Evolutionary conservation across 2,888 invertebrate species (phyloP), one percentile per base, ranked within the genome.

Genomic region (Hypsopygia costalis): DNA sequence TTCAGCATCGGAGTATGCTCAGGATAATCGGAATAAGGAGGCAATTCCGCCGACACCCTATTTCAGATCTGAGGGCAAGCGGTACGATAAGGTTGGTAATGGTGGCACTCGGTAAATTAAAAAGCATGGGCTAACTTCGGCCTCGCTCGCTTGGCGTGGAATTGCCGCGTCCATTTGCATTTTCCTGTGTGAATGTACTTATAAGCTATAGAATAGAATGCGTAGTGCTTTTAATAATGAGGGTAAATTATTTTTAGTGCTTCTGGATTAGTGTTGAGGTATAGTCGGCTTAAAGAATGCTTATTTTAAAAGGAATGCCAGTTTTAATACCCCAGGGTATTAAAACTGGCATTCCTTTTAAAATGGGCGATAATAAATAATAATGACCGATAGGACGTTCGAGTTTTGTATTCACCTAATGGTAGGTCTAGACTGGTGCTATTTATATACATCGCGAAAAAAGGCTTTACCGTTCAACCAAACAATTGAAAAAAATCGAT

Each of bases 31-130:
- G 64, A 73, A 70, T 73, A 73, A 71, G 71, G 58, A 69, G 63
- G 68, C 65, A 69, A 70, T 77, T 73, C 69, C 58, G 16, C 62
- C 57, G 71, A 61, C 54, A 62, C 65, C 72, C 70, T 68, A 70
- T 70, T 75, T 70, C 53, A 69, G 77, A 76, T 75, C 67, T 69
- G 62, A 58, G 64, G 63, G 64, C 68, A 59, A 62, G 62, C 60
- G 68, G 60, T 49, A 52, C 69, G 78, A 79, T 78, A 78, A 73
- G 62, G 69, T 55, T 52, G 55, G 67, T 71, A 78, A 77, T 74
- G 66, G 69, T 62, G 63, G 65, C 72, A 70, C 74, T 78, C 64
- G 66, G 71, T 75, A 75, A 79, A 81, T 81, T 79, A 81, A 82
- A 80, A 81, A 75, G 67, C 70, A 70, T 60, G 62, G 62, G 53